These are phyloP conservation scores for rabbit (Oryctolagus cuniculus) DNA, from an alignment of 2,113 vertebrate genomes.

Conservation along the genomic window mOryCun1.1 NC_091453.1:6393001-6393500, in stretches of 20 bases:
- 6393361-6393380: too few relatives aligned
- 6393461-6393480: too few relatives aligned
- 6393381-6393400: too few relatives aligned
- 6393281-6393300: conserved; percentile 38
- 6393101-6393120: conserved; percentile 67
- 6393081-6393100: conserved; percentile 70
- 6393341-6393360: too few relatives aligned
- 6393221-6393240: conserved; percentile 20
- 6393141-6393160: conserved; percentile 52
- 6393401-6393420: too few relatives aligned
- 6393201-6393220: not conserved
- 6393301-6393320: not conserved
- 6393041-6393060: conserved; percentile 52
- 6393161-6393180: conserved; percentile 7
- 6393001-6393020: conserved; percentile 62
- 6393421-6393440: too few relatives aligned
- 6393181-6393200: not conserved
- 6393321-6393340: not conserved
- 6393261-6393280: not conserved
- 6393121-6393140: conserved; percentile 71
- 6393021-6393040: conserved; percentile 42
- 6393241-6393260: conserved; percentile 12
- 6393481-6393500: too few relatives aligned
- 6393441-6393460: too few relatives aligned
- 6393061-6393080: conserved; percentile 61